Conservation (phyloP, 2,888 invertebrate genomes). For the Polydrusus cervinus region DNA sequence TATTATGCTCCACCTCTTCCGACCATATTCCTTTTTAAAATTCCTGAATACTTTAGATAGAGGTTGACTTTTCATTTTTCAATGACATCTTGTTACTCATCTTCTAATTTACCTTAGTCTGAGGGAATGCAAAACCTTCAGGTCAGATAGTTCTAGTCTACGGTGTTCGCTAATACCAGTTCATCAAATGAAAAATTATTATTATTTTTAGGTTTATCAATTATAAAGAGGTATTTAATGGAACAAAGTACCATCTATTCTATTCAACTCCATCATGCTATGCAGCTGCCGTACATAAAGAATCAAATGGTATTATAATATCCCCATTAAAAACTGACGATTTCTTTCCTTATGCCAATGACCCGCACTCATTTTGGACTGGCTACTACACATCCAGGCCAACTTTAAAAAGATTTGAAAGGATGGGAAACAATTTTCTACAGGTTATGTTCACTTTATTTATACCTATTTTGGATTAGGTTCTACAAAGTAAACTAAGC, state of each 20-base stretch:
- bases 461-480: background rate
- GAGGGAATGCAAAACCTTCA: too few relatives aligned
- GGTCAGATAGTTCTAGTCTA: too few relatives aligned
- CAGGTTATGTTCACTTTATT: constrained; percentile 74
- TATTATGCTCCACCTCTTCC: too few relatives aligned
- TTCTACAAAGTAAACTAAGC: too few relatives aligned
- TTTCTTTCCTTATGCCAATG: constrained; percentile 92
- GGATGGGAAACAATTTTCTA: constrained; percentile 81
- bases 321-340: constrained; percentile 87
- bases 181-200: too few relatives aligned
- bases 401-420: constrained; percentile 84
- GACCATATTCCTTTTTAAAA: too few relatives aligned
- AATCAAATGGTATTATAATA: constrained; percentile 72
- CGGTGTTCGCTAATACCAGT: too few relatives aligned
- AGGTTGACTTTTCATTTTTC: too few relatives aligned
- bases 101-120: too few relatives aligned
- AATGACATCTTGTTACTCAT: too few relatives aligned
- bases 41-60: too few relatives aligned
- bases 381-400: constrained; percentile 91
- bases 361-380: constrained; percentile 91
- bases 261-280: constrained; percentile 92
- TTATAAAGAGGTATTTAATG: constrained; percentile 18
- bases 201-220: constrained; percentile 49
- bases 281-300: constrained; percentile 82
- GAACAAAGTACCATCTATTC: constrained; percentile 79